phyloP scores from a whole-genome alignment of 2,888 invertebrate genomes.

The Drosophila parthenogenetica region DNA sequence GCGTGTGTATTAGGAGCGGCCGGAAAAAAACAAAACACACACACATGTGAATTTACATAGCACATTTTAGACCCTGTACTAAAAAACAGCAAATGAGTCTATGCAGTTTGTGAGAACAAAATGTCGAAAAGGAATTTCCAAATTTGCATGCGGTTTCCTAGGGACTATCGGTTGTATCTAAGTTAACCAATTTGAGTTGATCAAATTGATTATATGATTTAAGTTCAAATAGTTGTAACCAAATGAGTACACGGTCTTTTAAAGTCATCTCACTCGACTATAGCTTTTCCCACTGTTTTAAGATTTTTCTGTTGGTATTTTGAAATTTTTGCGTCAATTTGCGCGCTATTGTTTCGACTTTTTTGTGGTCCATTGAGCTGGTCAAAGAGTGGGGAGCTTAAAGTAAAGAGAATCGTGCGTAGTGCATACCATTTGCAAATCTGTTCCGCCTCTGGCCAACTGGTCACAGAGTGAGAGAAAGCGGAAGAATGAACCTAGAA shows the following conservation, averaged over 20 bases:
- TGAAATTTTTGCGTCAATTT: constrained; percentile 44
- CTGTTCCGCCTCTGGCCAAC: constrained; percentile 10
- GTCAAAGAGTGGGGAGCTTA: background rate
- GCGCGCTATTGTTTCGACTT: constrained; percentile 51
- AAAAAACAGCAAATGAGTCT: too few species aligned
- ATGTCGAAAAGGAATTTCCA: too few species aligned
- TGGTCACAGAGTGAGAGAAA: background rate
- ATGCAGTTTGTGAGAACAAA: too few species aligned
- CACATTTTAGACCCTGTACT: constrained; percentile 10
- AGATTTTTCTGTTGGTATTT: constrained; percentile 11
- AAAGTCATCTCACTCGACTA: too few species aligned
- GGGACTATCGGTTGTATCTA: too few species aligned
- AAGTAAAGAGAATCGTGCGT: constrained; percentile 16
- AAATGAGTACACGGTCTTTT: too few species aligned
- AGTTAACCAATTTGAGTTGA: too few species aligned
- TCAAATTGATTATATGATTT: too few species aligned
- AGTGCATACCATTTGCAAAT: constrained; percentile 49
- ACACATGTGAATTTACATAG: constrained; percentile 52
- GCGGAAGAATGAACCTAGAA: background rate
- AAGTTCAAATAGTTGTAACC: too few species aligned
- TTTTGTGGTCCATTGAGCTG: constrained; percentile 65
- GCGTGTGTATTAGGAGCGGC: constrained; percentile 11
- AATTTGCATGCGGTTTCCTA: too few species aligned
- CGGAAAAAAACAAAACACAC: constrained; percentile 15
- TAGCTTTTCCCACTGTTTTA: background rate